These are phyloP conservation scores for Callipepla squamata DNA, from an alignment of 2,113 vertebrate genomes.

Conservation along the genomic window DNA sequence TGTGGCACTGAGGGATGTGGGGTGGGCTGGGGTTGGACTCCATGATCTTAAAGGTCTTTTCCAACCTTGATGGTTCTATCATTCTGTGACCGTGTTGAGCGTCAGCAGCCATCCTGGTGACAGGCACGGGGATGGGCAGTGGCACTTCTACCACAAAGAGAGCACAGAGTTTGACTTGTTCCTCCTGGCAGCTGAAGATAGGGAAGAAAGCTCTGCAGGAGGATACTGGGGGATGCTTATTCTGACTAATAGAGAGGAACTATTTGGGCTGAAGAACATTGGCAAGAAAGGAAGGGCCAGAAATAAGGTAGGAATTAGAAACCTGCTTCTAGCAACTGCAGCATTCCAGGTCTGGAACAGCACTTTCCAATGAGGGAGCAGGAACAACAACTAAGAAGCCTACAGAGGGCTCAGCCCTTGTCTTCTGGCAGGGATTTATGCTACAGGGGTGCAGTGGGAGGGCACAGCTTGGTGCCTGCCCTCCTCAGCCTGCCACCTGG, in stretches of 20 bases:
- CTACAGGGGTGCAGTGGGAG: not conserved
- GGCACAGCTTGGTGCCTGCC: not conserved
- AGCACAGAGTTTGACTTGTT: not conserved
- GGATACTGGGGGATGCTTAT: not conserved
- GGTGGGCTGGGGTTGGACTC: too few species aligned
- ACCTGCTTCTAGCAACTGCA: not conserved
- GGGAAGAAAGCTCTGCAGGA: not conserved
- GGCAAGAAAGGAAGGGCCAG: not conserved
- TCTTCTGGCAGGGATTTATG: not conserved
- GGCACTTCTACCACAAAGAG: not conserved
- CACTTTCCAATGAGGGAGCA: not conserved
- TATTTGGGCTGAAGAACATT: not conserved
- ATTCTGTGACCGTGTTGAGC: not conserved
- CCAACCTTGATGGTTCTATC: too few species aligned
- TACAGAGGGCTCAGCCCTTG: not conserved
- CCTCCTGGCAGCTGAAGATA: not conserved
- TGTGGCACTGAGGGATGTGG: too few species aligned
- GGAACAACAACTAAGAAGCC: not conserved
- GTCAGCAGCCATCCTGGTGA: not conserved
- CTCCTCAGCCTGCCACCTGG: not conserved
- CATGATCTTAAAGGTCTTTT: too few species aligned
- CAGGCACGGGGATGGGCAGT: accelerated
- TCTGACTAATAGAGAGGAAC: not conserved
- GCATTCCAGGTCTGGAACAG: not conserved
- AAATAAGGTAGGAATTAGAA: not conserved